Base-by-base conservation (phyloP, 2,797 vertebrate species). In the Falco naumanni region DNA sequence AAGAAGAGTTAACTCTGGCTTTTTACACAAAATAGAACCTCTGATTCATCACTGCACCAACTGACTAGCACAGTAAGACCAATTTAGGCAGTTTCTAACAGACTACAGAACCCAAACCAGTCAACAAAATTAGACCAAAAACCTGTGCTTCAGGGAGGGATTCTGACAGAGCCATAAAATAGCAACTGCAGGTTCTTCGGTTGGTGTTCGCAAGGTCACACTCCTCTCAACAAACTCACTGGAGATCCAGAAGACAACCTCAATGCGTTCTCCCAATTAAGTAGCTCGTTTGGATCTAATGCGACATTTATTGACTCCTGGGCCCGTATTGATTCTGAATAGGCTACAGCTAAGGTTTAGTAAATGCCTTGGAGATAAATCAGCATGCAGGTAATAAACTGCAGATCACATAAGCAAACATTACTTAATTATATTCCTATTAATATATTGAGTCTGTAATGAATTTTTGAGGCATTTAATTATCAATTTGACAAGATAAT, bases 391-490 rank as follows among this genome's bases (percentile, higher is more conserved):
- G 97, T 98, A 98, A 98, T 98, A 98, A 98, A 98, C 89, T 97
- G 94, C 93, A 96, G 95, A 96, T 97, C 96, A 93, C 94, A 97
- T 95, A 97, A 97, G 97, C 96, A 98, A 98, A 98, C 93, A 97
- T 97, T 96, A 97, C 93, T 98, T 98, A 98, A 98, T 98, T 98
- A 97, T 93, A 97, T 97, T 98, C 94, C 93, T 97, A 98, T 98
- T 98, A 98, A 97, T 98, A 97, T 86, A 97, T 95, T 71, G 91
- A 97, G 96, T 94, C 96, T 91, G 81, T 96, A 97, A 98, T 98
- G 97, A 97, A 98, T 98, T 98, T 97, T 97, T 97, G 97, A 98
- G 97, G 95, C 93, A 97, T 98, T 98, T 98, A 98, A 98, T 98
- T 98, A 98, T 95, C 96, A 97, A 95, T 97, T 97, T 98, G 98